Percentiles rank a stretch among this genome's conserved stretches.
Evolutionary conservation across 1,140 invertebrate genomes (phyloP).

Genomic region (Pachypsylla venusta): DNA sequence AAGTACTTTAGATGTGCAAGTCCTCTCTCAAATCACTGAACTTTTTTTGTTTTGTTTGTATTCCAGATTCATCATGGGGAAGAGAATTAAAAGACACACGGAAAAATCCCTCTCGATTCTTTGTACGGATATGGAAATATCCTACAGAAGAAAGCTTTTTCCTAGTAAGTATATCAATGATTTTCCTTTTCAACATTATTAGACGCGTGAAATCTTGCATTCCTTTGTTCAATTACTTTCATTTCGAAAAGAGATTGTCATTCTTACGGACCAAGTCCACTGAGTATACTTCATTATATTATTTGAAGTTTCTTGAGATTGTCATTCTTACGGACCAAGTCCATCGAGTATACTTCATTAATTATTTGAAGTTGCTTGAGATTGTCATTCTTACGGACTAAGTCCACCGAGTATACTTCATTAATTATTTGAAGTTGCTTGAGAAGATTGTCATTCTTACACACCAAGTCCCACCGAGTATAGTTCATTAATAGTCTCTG

Average conservation of each 20-base stretch:
- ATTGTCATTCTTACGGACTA: not conserved
- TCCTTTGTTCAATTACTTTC: not conserved
- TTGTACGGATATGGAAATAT: not conserved
- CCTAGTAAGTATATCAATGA: not conserved
- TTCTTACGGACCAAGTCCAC: not conserved
- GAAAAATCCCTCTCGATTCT: not conserved
- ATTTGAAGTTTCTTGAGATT: not conserved
- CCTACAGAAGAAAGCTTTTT: not conserved
- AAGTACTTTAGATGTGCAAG: no score
- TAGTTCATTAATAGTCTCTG: not conserved
- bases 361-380: not conserved
- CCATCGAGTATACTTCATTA: not conserved
- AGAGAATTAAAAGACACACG: slow-evolving; percentile 5
- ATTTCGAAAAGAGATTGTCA: not conserved
- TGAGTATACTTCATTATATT: not conserved
- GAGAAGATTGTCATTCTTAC: not conserved
- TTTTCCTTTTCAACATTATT: not conserved
- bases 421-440: not conserved
- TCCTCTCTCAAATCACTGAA: no score
- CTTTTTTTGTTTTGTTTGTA: no score
- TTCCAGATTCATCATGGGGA: not conserved
- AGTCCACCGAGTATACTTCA: not conserved
- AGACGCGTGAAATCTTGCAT: not conserved
- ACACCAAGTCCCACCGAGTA: not conserved
- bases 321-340: not conserved